Percentiles rank a stretch among this genome's conserved stretches.
Evolutionary conservation across 2,888 invertebrate genomes (phyloP).

Genomic region (Chaetogeoica ovagalla): DNA sequence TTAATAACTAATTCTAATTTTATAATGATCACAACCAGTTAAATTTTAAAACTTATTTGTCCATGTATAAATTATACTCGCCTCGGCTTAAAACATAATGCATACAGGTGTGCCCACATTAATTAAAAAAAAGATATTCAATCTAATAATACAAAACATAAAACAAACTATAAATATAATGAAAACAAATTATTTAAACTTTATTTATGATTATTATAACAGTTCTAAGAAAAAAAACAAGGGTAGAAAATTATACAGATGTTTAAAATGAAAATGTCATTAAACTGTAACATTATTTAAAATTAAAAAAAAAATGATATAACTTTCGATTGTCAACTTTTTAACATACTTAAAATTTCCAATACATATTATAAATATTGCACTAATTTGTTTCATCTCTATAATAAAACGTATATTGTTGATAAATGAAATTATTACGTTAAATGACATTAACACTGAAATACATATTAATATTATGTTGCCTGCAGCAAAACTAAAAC

Average conservation of each 20-base stretch:
- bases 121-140: slow-evolving; percentile 5
- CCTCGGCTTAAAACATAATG: slow-evolving; percentile 1
- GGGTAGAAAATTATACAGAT: neutral
- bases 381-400: slow-evolving; percentile 9
- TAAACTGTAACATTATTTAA: neutral
- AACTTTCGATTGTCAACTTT: slow-evolving; percentile 37
- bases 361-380: slow-evolving; percentile 19
- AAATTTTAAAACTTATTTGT: slow-evolving; percentile 16
- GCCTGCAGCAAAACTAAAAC: neutral
- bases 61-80: neutral
- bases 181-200: slow-evolving; percentile 7
- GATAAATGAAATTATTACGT: slow-evolving; percentile 2
- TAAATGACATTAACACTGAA: neutral
- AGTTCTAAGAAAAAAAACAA: neutral
- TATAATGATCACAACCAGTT: slow-evolving; percentile 46
- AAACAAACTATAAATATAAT: slow-evolving; percentile 14
- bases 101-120: neutral
- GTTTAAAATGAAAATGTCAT: neutral
- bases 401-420: slow-evolving; percentile 7
- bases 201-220: neutral
- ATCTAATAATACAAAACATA: slow-evolving; percentile 34
- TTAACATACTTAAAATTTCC: slow-evolving; percentile 10
- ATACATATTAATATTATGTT: neutral
- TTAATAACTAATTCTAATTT: slow-evolving; percentile 30
- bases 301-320: neutral